phyloP scores from a whole-genome alignment of 2,888 invertebrate species.

The Heliconius hortense region DNA sequence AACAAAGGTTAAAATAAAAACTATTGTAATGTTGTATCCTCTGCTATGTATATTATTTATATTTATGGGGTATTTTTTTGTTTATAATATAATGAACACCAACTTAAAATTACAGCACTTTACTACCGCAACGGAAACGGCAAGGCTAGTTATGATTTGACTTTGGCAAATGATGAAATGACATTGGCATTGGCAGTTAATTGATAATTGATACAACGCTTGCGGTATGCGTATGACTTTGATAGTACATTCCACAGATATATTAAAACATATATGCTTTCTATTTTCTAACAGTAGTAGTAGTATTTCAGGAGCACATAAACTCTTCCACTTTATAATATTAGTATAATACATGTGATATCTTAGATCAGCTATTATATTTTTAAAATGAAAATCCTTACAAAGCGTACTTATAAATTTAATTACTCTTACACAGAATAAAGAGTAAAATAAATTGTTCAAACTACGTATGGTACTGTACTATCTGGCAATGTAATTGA shows the following conservation, averaged over 20 bases:
- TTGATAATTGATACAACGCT: no score
- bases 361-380: no score
- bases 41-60: neutral
- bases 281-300: no score
- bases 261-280: neutral
- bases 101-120: neutral
- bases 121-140: neutral
- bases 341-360: no score
- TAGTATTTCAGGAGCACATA: no score
- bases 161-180: neutral
- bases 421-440: no score
- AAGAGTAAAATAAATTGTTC: no score
- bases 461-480: neutral
- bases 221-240: no score
- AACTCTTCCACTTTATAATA: no score
- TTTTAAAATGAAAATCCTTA: no score
- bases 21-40: conserved; percentile 1
- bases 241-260: neutral
- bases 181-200: no score
- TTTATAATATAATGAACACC: neutral
- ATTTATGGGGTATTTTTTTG: neutral
- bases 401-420: no score
- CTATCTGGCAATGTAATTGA: neutral
- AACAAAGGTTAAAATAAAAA: neutral
- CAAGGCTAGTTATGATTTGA: neutral